A percentile compares a stretch with the other conserved stretches of the same genome.
Evolutionary conservation across 2,797 vertebrate species (phyloP).

Genomic region (Siniperca scherzeri): DNA sequence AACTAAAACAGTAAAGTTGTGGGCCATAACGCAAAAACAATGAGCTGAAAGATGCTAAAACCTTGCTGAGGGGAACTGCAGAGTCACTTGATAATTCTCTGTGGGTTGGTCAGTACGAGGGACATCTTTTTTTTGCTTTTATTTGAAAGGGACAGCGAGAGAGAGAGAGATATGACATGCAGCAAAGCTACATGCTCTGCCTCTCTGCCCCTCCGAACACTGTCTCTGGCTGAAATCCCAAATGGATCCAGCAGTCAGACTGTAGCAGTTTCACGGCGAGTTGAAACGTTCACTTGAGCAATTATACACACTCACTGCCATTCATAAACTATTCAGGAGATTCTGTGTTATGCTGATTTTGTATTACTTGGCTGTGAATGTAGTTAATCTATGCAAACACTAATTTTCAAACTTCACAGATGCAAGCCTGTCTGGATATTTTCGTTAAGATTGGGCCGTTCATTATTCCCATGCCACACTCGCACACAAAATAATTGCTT

Average conservation of each 20-base stretch:
- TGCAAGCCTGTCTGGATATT: not conserved
- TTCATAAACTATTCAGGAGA: conserved; percentile 25
- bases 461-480: not conserved
- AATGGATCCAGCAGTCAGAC: conserved; percentile 11
- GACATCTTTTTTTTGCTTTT: not conserved
- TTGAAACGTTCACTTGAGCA: not conserved
- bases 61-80: not conserved
- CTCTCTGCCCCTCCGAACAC: not conserved
- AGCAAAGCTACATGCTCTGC: not conserved
- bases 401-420: not conserved
- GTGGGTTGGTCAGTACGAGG: too few species aligned
- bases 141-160: too few species aligned
- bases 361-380: conserved; percentile 22
- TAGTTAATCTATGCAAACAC: conserved; percentile 17
- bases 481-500: not conserved
- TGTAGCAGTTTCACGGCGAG: not conserved
- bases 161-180: too few species aligned
- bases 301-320: conserved; percentile 5
- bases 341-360: not conserved
- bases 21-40: not conserved
- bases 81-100: too few species aligned
- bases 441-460: not conserved
- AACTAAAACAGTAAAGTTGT: not conserved
- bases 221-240: conserved; percentile 2
- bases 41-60: too few species aligned